Base-by-base conservation (phyloP, 1,140 invertebrate genomes). In the Brachystomella parvula region DNA sequence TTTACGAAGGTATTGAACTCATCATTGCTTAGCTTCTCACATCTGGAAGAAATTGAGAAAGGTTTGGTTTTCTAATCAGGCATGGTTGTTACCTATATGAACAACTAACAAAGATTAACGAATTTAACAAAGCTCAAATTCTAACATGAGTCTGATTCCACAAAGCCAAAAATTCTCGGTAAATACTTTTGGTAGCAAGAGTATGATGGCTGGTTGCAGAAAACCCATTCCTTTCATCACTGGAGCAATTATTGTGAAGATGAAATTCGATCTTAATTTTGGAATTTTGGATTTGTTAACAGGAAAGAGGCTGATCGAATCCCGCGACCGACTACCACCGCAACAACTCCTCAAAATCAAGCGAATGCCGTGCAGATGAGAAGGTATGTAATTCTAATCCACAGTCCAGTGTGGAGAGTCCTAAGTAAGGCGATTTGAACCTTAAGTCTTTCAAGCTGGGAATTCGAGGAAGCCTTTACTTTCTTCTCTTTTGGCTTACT, bases 1-100 rank as follows among this genome's bases (percentile, higher is more conserved):
- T 39, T 59, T 84, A 71, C 81, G 83, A 77, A 85, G 83, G 83
- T 85, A 80, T 68, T 65, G 17, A 35, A 62, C 32, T 60, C 21
- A 29, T 29, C 9, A 32, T 60, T 28, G 26, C 21, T 12, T 32
- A 29, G 12, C 28, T 24, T 15, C 53, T n/a, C 24, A n/a, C 9
- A 57, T 21, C 9, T 44, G 39, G 9, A n/a, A n/a, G n/a, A n/a
- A n/a, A n/a, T n/a, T n/a, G n/a, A n/a, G n/a, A n/a, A n/a, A n/a
- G n/a, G n/a, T n/a, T n/a, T n/a, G n/a, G n/a, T n/a, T n/a, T n/a
- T n/a, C n/a, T n/a, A n/a, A n/a, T n/a, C n/a, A n/a, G n/a, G n/a
- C n/a, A n/a, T n/a, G n/a, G n/a, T n/a, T n/a, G n/a, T n/a, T n/a
- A n/a, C n/a, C n/a, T n/a, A n/a, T n/a, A n/a, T n/a, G n/a, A n/a